Conservation (phyloP, 2,888 invertebrate species). For the Thyatira batis region DNA sequence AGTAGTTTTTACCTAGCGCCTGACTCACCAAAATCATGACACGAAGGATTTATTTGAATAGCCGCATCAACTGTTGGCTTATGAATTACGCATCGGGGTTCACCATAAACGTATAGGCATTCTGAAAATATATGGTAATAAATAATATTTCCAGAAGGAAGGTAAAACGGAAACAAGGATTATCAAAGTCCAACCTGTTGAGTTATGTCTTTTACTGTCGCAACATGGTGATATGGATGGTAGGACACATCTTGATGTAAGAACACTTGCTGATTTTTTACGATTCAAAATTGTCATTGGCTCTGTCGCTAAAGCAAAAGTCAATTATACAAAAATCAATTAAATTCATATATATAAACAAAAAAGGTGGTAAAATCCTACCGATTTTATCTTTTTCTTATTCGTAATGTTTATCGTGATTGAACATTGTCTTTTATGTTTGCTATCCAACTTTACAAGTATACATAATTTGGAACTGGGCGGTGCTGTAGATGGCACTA, state of each 20-base stretch:
- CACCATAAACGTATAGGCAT: slow-evolving; percentile 54
- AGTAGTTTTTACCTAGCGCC: neutral
- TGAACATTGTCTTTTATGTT: slow-evolving; percentile 47
- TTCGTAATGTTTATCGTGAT: slow-evolving; percentile 54
- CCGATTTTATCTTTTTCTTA: slow-evolving; percentile 52
- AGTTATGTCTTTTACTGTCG: neutral
- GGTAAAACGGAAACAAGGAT: neutral
- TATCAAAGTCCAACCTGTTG: neutral
- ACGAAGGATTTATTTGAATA: slow-evolving; percentile 27
- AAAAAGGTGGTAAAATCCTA: slow-evolving; percentile 27
- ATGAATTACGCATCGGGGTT: slow-evolving; percentile 51
- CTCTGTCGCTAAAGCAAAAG: slow-evolving; percentile 32
- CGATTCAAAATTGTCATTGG: slow-evolving; percentile 9
- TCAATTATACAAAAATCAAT: slow-evolving; percentile 4
- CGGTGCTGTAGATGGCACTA: slow-evolving; percentile 42
- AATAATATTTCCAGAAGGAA: neutral
- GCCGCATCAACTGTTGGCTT: slow-evolving; percentile 23
- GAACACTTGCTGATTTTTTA: slow-evolving; percentile 39
- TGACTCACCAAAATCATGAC: slow-evolving; percentile 18
- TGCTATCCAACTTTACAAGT: slow-evolving; percentile 54
- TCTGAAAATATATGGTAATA: slow-evolving; percentile 34
- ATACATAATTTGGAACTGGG: slow-evolving; percentile 55
- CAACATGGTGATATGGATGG: slow-evolving; percentile 24
- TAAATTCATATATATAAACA: slow-evolving; percentile 7
- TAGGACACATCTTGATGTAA: slow-evolving; percentile 50